Base-by-base conservation (phyloP, 2,113 vertebrate species). In the Gambusia holbrooki region DNA sequence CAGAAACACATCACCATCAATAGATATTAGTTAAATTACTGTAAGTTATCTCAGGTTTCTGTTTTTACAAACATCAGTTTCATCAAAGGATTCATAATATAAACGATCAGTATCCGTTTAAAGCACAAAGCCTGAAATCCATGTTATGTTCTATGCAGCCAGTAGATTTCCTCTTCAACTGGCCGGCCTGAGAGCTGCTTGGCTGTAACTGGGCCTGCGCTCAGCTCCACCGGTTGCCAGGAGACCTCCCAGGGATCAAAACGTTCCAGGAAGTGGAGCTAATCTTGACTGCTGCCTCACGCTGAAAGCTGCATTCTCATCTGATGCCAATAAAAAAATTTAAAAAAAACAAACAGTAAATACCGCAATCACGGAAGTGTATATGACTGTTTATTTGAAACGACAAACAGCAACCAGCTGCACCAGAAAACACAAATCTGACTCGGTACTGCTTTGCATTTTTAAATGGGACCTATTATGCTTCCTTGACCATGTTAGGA, bases 221-320 rank as follows among this genome's bases (percentile, higher is more conserved):
- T 30, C 65, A 13, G 65, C n/a, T 8, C 30, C 22, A 11, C 28
- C 15, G 54, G 51, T 54, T 67, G 37, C 28, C 37, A 70, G 66
- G 62, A 77, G n/a, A 64, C 71, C 19, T 63, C 27, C 61, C 40
- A 45, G 71, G 2, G 61, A 48, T 30, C 61, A 63, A 27, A 51
- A 17, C 27, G 25, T 27, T 62, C 60, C 17, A 66, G 58, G 64
- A 27, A 69, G 48, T 30, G 8, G 4, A 61, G 4, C 78, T 62
- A 62, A 61, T 32, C 29, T 0, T 30, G 1, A 4, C 30, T 67
- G 33, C 2, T 32, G 6, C 60, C 27, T 48, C 28, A 19, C 15
- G 15, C 12, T 9, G 40, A 72, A 19, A n/a, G 51, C 58, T 13
- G 13, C 25, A 27, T 22, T 64, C 62, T 25, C 35, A 32, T 45